Conservation (phyloP, 1,140 invertebrate genomes). For the Drosophila tsacasi region DNA sequence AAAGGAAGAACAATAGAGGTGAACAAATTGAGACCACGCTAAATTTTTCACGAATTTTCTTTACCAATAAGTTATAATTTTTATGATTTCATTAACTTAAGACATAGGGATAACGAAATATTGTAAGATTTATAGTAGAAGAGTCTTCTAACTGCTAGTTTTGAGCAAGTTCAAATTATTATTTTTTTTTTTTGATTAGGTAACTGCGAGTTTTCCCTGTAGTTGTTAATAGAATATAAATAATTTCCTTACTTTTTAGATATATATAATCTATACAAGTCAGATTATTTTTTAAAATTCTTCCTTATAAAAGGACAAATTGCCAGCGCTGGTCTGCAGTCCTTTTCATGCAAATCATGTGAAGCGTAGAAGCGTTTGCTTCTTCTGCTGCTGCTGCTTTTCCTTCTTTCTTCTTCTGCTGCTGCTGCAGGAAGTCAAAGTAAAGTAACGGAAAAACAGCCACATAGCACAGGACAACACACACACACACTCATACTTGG, state of each 20-base stretch:
- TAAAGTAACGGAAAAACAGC: conserved; percentile 75
- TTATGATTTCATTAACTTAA: neutral
- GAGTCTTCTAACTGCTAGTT: neutral
- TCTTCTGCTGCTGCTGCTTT: conserved; percentile 35
- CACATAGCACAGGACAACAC: conserved; percentile 28
- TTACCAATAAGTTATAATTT: neutral
- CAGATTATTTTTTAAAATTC: no score
- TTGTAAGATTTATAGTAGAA: neutral
- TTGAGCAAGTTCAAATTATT: neutral
- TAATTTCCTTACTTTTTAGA: neutral
- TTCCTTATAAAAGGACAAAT: neutral
- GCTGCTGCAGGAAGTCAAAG: conserved; percentile 67
- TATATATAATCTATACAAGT: no score
- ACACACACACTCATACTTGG: conserved; percentile 23
- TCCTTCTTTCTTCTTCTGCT: conserved; percentile 40
- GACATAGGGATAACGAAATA: neutral
- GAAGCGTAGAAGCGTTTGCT: conserved; percentile 40
- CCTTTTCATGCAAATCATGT: conserved; percentile 59
- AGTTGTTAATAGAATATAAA: neutral
- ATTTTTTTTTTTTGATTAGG: neutral
- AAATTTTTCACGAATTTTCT: neutral
- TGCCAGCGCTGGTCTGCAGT: conserved; percentile 23
- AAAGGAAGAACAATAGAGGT: neutral
- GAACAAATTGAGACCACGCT: neutral
- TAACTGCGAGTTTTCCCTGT: no score